Percentiles rank a stretch among this genome's conserved stretches.
phyloP scores from a whole-genome alignment of 1,140 invertebrate genomes.

The Drosophila equinoxialis region DNA sequence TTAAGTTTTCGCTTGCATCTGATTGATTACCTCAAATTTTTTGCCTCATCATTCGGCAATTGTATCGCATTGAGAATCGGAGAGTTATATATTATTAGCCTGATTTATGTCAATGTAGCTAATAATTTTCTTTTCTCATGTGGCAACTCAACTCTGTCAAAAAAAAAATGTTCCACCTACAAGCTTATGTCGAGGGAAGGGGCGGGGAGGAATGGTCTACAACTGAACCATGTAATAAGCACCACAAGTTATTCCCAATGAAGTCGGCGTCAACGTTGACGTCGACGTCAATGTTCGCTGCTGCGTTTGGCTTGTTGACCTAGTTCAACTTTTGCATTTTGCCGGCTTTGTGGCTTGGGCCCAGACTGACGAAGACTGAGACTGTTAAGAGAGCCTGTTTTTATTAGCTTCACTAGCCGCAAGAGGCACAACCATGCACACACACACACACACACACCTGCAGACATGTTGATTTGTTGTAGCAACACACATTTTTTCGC shows the following conservation, averaged over 20 bases:
- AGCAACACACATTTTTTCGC: conserved; percentile 58
- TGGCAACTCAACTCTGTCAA: conserved; percentile 10
- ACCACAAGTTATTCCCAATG: conserved; percentile 14
- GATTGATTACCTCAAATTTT: conserved; percentile 11
- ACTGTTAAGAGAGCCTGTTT: conserved; percentile 67
- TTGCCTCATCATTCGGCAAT: background rate
- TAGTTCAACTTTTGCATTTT: conserved; percentile 82
- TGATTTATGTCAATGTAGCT: conserved; percentile 52
- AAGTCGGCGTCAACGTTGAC: conserved; percentile 31
- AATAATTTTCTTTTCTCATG: background rate
- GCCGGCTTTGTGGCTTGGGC: conserved; percentile 62
- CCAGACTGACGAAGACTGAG: conserved; percentile 23
- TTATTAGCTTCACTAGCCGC: conserved; percentile 72
- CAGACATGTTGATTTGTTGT: background rate
- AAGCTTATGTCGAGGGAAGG: background rate
- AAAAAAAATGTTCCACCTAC: conserved; percentile 52
- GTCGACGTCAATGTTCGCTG: conserved; percentile 31
- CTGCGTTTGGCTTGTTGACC: conserved; percentile 81
- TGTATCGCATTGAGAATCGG: conserved; percentile 36
- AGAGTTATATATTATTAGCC: conserved; percentile 45
- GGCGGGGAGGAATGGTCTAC: background rate
- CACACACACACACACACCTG: conserved; percentile 4
- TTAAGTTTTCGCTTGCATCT: background rate
- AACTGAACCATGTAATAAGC: conserved; percentile 22
- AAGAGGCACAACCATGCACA: conserved; percentile 40